Conservation (phyloP, 2,888 invertebrate genomes). For the Papilio demoleus region DNA sequence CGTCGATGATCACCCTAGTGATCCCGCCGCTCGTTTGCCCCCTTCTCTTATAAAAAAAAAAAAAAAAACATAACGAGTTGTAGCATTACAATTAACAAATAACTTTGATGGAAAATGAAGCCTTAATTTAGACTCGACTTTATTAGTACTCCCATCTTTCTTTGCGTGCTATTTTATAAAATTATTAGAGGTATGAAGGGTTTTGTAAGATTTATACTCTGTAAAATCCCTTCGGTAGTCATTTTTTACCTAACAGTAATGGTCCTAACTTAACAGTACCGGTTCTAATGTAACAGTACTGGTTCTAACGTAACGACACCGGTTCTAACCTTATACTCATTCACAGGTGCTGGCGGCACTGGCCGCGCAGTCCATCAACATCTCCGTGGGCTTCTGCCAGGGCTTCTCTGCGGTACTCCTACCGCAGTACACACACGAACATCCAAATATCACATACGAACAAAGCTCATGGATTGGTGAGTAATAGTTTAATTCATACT, state of each 20-base stretch:
- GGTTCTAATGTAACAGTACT: background rate
- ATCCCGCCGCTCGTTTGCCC: too few species aligned
- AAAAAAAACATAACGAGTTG: slow-evolving; percentile 9
- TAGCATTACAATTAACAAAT: background rate
- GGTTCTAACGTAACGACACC: background rate
- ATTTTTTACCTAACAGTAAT: background rate
- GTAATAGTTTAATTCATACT: slow-evolving; percentile 44
- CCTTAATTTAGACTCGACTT: too few species aligned
- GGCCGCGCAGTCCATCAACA: slow-evolving; percentile 89
- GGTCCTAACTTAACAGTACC: background rate
- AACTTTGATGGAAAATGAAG: too few species aligned
- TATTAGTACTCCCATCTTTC: too few species aligned
- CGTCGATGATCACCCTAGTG: too few species aligned
- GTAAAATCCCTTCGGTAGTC: background rate
- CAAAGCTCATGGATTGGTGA: slow-evolving; percentile 89
- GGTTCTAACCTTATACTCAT: background rate
- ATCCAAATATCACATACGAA: slow-evolving; percentile 82
- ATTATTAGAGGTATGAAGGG: too few species aligned
- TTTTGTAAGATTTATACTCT: too few species aligned
- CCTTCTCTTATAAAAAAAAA: too few species aligned
- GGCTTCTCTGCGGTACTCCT: slow-evolving; percentile 90
- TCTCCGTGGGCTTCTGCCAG: slow-evolving; percentile 89
- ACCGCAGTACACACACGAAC: slow-evolving; percentile 85
- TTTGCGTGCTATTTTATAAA: too few species aligned
- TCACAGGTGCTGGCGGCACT: slow-evolving; percentile 86